Conservation (phyloP, 2,797 vertebrate species). For the Melanotaenia boesemani region DNA sequence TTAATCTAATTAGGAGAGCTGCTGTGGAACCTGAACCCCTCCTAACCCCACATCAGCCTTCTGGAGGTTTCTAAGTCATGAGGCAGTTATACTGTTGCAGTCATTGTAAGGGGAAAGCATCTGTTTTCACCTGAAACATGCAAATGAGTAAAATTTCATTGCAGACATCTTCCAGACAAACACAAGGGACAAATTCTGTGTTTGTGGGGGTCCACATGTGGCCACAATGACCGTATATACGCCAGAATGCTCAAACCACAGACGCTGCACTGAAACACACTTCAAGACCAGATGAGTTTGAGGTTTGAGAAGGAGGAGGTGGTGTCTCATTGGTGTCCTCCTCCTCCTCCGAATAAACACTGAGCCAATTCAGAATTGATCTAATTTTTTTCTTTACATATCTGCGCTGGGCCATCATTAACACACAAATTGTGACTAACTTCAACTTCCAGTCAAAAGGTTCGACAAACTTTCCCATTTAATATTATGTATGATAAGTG, state of each 20-base stretch:
- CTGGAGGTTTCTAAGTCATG: constrained; percentile 48
- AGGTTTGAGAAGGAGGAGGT: constrained; percentile 27
- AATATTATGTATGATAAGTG: too few relatives aligned
- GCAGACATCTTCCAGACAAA: constrained; percentile 54
- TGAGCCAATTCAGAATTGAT: not conserved
- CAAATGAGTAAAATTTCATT: constrained; percentile 42
- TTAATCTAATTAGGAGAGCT: constrained; percentile 46
- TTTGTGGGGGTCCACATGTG: not conserved
- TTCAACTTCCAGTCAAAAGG: too few relatives aligned
- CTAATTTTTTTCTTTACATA: not conserved
- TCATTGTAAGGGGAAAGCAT: constrained; percentile 54
- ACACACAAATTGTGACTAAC: not conserved
- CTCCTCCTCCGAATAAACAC: constrained; percentile 13
- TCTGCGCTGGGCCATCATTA: not conserved
- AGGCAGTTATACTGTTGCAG: constrained; percentile 45
- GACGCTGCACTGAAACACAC: constrained; percentile 19
- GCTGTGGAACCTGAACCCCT: constrained; percentile 15
- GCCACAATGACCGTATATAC: constrained; percentile 24
- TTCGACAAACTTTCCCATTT: too few relatives aligned
- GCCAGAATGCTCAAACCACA: constrained; percentile 25
- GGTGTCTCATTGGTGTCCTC: constrained; percentile 20
- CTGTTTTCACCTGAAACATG: constrained; percentile 62
- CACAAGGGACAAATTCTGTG: constrained; percentile 31
- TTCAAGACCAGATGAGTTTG: constrained; percentile 37
- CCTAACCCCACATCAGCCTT: constrained; percentile 2